These are phyloP conservation scores for Branchellion lobata DNA, from an alignment of 2,888 invertebrate species.

Conservation along the genomic window DNA sequence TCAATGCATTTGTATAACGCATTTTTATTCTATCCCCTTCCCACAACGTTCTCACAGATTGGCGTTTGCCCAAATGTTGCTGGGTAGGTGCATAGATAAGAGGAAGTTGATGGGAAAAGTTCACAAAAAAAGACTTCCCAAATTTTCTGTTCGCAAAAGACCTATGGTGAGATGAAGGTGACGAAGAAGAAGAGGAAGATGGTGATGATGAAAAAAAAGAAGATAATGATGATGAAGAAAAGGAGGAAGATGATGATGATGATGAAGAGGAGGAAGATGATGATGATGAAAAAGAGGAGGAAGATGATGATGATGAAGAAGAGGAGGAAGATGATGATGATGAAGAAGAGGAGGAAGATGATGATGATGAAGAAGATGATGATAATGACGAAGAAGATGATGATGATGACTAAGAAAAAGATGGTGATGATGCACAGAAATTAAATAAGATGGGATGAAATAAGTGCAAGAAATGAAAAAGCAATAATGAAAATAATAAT, in stretches of 20 bases:
- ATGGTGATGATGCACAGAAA: too few species aligned
- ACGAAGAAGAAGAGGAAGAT: background rate
- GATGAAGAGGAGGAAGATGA: background rate
- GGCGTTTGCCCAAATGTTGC: slow-evolving; percentile 37
- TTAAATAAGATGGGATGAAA: too few species aligned
- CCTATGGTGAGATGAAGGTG: slow-evolving; percentile 15
- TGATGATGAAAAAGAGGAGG: too few species aligned
- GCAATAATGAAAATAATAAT: too few species aligned
- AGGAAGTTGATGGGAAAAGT: slow-evolving; percentile 34
- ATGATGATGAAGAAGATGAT: background rate
- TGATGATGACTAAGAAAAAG: too few species aligned
- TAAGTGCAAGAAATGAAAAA: too few species aligned
- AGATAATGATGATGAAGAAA: background rate
- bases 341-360: too few species aligned
- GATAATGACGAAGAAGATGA: too few species aligned
- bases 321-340: too few species aligned
- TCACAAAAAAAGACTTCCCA: slow-evolving; percentile 28
- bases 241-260: slow-evolving; percentile 14
- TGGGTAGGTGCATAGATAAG: slow-evolving; percentile 38
- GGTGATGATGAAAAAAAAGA: background rate
- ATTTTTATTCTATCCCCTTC: too few species aligned
- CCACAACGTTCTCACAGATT: background rate
- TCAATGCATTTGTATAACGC: too few species aligned
- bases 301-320: too few species aligned
- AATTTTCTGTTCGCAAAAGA: slow-evolving; percentile 36